Evolutionary conservation across 1,140 invertebrate species (phyloP), one percentile per base, ranked within the genome.

Genomic region (Mamestra configurata): DNA sequence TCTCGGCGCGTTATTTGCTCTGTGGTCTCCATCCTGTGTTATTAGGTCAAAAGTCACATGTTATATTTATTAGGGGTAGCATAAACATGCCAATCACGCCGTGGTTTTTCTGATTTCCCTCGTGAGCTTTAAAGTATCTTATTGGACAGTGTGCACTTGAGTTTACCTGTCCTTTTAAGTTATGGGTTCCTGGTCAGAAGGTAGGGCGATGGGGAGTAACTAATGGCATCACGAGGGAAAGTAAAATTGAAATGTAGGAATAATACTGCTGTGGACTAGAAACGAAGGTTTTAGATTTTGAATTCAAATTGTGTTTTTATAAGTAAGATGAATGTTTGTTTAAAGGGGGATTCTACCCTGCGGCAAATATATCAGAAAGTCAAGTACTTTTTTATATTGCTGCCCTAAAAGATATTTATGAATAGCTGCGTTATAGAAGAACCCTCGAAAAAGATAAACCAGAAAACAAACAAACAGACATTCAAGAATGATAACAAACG

Each of bases 51-150:
- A 40, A 24, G 40, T 7, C 22, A 7, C 27, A 53, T 71, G 43
- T 71, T 46, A 27, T 72, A 72, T 72, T 57, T 73, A 57, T 59
- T 22, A 73, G 20, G 24, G 43, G 5, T 51, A 8, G 5, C 51
- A 37, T 73, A 73, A 55, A 70, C 27, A 73, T 59, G 53, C 51
- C 71, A 43, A 53, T 72, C 24, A 73, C 51, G 18, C 31, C 0
- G 68, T 18, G 53, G 51, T 73, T 73, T 43, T 57, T 43, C 71
- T 59, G 71, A 73, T 73, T 73, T 73, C 71, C 71, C 71, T 7
- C 1, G 71, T 59, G 71, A 40, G 57, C 49, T 4, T 37, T 73
- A 73, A 59, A 57, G 4, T 43, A 11, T 43, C 15, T 1, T 46
- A 43, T 35, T n/a, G 18, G n/a, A 2, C 53, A 24, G 31, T 35